Evolutionary conservation across 2,888 invertebrate species (phyloP), one percentile per base, ranked within the genome.

Genomic region (Physocephala rufipes): DNA sequence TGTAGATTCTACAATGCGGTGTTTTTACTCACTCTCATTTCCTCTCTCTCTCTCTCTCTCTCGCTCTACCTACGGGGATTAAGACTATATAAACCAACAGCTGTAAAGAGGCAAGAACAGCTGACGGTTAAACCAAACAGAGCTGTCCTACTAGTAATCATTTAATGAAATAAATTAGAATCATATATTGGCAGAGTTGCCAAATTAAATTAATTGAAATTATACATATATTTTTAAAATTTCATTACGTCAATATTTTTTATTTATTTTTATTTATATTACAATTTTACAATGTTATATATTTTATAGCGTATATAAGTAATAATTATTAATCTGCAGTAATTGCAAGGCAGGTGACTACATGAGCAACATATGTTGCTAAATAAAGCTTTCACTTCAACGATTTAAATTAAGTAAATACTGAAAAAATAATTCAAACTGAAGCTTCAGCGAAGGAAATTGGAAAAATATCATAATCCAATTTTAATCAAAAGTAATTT

Each of bases 201-300:
- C 73, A 51, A 51, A 3, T 45, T 16, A 19, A 9, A 4, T 5
- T 49, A 30, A 28, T 67, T 26, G 30, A 58, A 64, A 58, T 30
- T 12, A 67, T 47, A 72, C 28, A 45, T 26, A 47, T 24, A 67
- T 53, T 49, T 13, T 24, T 70, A 47, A 73, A 72, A 68, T 70
- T 59, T 63, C 69, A 63, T 55, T 72, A 62, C 74, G 75, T 75
- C 74, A 74, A 51, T 75, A n/a, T 74, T 75, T 73, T 75, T 75
- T 55, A 55, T 72, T 36, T 49, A 74, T 59, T 70, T 36, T 55
- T 55, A 19, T n/a, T 53, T 53, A 55, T 21, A 19, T 21, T 55
- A 59, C 71, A 24, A 49, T 73, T 62, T 69, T 55, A 19, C 55
- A 24, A 49, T 73, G 58, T 69, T 55, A 19, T 24, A 55, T 2